A percentile compares a stretch with the other conserved stretches of the same genome.
These are phyloP conservation scores for Sylvietta virens DNA, from an alignment of 2,113 vertebrate genomes.

Conservation along the genomic window DNA sequence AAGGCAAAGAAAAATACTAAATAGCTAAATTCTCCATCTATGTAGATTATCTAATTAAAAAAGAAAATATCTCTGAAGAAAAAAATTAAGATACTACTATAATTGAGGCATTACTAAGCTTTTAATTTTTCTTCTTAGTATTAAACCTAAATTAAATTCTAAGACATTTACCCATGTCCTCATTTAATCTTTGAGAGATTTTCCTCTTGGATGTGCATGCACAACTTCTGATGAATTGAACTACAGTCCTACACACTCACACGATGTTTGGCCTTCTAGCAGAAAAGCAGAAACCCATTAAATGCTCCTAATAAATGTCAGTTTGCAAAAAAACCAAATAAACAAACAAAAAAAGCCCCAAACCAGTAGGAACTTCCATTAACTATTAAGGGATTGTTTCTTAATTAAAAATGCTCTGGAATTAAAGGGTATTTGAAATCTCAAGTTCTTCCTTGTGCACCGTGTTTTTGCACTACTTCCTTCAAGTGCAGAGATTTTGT, in stretches of 20 bases:
- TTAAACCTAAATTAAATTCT: slow-evolving; percentile 41
- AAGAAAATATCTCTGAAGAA: background rate
- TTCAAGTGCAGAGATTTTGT: background rate
- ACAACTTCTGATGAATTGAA: background rate
- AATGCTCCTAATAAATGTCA: background rate
- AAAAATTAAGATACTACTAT: background rate
- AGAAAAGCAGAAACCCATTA: background rate
- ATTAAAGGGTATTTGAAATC: background rate
- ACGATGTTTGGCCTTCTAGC: background rate
- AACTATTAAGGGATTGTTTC: background rate
- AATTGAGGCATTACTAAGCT: slow-evolving; percentile 51
- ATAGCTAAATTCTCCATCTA: background rate
- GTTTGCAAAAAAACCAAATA: background rate
- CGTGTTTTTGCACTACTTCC: background rate
- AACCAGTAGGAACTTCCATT: background rate
- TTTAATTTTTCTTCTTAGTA: slow-evolving; percentile 39
- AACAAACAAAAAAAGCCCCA: background rate
- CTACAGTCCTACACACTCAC: background rate
- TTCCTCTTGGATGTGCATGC: background rate
- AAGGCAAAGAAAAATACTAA: background rate
- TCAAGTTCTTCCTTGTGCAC: background rate
- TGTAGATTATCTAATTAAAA: slow-evolving; percentile 11
- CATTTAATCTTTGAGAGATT: slow-evolving; percentile 38
- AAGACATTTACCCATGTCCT: slow-evolving; percentile 15
- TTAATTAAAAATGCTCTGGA: background rate